phyloP scores from a whole-genome alignment of 2,888 invertebrate genomes.

The Tuberolachnus salignus region DNA sequence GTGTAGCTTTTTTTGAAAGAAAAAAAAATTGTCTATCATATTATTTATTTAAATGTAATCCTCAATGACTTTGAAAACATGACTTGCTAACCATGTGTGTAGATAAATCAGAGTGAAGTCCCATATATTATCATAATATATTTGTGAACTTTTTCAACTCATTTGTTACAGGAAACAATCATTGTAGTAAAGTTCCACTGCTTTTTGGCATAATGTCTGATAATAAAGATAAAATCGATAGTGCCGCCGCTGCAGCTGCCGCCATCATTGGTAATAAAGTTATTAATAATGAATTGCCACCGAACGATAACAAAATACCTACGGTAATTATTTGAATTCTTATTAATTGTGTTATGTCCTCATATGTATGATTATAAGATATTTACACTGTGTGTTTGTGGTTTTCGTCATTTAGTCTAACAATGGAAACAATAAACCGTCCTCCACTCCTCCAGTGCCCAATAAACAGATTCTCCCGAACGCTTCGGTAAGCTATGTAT shows the following conservation, averaged over 20 bases:
- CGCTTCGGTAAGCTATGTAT: neutral
- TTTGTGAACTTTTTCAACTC: no score
- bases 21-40: no score
- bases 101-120: no score
- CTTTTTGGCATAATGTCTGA: neutral
- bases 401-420: neutral
- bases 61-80: no score
- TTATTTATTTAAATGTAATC: no score
- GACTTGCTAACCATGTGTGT: no score
- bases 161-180: slow-evolving; percentile 31
- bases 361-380: neutral
- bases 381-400: neutral
- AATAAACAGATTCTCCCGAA: neutral
- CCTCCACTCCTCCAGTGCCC: neutral
- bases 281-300: neutral
- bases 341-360: neutral
- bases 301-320: neutral
- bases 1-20: no score
- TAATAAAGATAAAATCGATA: neutral
- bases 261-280: no score
- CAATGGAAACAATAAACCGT: neutral
- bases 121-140: no score
- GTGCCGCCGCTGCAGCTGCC: neutral
- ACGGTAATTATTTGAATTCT: neutral
- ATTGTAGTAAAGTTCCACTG: slow-evolving; percentile 2